phyloP scores from a whole-genome alignment of 1,140 invertebrate species.

The Ridgeia piscesae region DNA sequence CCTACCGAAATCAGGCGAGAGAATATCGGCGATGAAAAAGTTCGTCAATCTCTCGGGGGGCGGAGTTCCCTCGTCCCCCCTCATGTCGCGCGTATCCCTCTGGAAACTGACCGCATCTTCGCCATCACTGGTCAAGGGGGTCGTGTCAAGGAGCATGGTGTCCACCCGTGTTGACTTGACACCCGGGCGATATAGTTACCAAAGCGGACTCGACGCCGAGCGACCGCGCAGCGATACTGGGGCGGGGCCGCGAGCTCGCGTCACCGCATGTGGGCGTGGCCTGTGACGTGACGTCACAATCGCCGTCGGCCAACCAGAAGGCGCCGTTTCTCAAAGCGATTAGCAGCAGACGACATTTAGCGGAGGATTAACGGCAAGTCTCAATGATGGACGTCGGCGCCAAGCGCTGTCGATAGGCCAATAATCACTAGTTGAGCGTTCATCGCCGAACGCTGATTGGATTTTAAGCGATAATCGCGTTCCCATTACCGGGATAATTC shows the following conservation, averaged over 20 bases:
- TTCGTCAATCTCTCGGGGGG: neutral
- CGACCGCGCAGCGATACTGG: neutral
- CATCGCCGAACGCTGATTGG: neutral
- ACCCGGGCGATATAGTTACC: neutral
- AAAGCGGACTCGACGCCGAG: neutral
- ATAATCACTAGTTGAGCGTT: neutral
- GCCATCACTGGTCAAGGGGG: neutral
- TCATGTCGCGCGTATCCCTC: neutral
- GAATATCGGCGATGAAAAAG: slow-evolving; percentile 5
- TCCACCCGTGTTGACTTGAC: neutral
- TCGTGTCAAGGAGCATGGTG: neutral
- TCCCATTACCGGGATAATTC: neutral
- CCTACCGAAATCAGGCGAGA: neutral
- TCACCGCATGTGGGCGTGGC: neutral
- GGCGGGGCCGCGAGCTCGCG: neutral
- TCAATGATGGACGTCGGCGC: neutral
- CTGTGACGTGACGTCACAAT: neutral
- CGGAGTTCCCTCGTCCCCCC: neutral
- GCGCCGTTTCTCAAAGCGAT: neutral
- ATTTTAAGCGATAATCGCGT: neutral
- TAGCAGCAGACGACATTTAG: neutral
- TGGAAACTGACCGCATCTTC: neutral
- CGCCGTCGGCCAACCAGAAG: neutral
- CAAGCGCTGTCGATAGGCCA: neutral
- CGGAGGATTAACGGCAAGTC: neutral